These are phyloP conservation scores for Phasianus colchicus DNA, from an alignment of 2,113 vertebrate genomes.

Conservation along the genomic window DNA sequence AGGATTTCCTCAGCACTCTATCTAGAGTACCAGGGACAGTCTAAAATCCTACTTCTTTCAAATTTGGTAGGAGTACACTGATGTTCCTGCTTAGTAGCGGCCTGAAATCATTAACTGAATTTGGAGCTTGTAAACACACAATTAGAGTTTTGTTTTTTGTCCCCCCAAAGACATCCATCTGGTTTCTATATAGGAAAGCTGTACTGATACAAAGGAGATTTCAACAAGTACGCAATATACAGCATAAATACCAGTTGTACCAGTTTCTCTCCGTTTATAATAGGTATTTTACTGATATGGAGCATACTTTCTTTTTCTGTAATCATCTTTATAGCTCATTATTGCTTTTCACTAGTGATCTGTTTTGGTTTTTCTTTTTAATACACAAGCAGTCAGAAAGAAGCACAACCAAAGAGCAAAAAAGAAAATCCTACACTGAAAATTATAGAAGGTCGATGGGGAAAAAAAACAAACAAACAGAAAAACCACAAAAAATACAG, in stretches of 20 bases:
- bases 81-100: not conserved
- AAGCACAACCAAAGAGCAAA: not conserved
- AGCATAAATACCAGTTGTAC: not conserved
- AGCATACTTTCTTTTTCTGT: not conserved
- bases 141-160: not conserved
- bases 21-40: not conserved
- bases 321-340: not conserved
- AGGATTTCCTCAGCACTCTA: not conserved
- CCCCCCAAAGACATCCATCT: not conserved
- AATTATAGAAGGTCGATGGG: not conserved
- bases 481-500: not conserved
- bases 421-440: not conserved
- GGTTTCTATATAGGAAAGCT: not conserved
- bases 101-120: not conserved
- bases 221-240: not conserved
- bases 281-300: not conserved
- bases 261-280: not conserved
- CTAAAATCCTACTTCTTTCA: not conserved
- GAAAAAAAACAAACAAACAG: not conserved
- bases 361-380: too few relatives aligned
- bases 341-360: not conserved
- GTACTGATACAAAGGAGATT: not conserved
- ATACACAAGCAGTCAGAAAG: not conserved
- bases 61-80: not conserved
- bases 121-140: not conserved